Conservation (phyloP, 2,888 invertebrate genomes). For the Athalia rosae region DNA sequence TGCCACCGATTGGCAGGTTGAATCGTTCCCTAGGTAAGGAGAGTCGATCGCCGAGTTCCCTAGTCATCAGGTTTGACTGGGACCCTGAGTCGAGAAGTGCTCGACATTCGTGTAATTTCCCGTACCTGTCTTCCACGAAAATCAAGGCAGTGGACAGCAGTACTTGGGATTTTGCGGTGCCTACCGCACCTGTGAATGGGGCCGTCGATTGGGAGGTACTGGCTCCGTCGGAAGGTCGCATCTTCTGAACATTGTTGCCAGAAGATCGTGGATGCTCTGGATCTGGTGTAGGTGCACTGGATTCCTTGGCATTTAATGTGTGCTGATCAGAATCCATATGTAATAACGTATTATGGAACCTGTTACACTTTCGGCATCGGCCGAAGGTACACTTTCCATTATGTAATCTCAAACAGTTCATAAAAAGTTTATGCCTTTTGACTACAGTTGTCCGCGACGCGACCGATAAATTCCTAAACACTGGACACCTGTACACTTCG, state of each 20-base stretch:
- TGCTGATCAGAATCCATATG: neutral
- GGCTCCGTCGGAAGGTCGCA: neutral
- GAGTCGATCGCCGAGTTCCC: constrained; percentile 1
- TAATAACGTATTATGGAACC: constrained; percentile 1
- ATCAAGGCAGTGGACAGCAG: constrained; percentile 41
- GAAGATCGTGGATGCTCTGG: neutral
- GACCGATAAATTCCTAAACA: constrained; percentile 10
- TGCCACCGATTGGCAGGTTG: neutral
- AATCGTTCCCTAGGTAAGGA: neutral
- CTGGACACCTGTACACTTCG: constrained; percentile 7
- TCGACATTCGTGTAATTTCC: neutral
- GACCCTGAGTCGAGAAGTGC: constrained; percentile 19
- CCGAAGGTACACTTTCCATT: constrained; percentile 14
- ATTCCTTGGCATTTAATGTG: neutral
- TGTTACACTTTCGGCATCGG: constrained; percentile 12
- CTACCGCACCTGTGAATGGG: constrained; percentile 1
- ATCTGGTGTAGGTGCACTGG: neutral
- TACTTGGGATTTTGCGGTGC: neutral
- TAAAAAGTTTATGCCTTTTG: neutral
- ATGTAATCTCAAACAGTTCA: constrained; percentile 4
- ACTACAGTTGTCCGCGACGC: constrained; percentile 5
- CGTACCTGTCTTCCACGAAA: neutral
- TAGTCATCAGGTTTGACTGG: constrained; percentile 7
- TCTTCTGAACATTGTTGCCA: neutral
- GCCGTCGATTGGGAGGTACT: neutral